Percentiles rank a stretch among this genome's conserved stretches.
Evolutionary conservation across 2,797 vertebrate genomes (phyloP).

Genomic region (Falco naumanni): DNA sequence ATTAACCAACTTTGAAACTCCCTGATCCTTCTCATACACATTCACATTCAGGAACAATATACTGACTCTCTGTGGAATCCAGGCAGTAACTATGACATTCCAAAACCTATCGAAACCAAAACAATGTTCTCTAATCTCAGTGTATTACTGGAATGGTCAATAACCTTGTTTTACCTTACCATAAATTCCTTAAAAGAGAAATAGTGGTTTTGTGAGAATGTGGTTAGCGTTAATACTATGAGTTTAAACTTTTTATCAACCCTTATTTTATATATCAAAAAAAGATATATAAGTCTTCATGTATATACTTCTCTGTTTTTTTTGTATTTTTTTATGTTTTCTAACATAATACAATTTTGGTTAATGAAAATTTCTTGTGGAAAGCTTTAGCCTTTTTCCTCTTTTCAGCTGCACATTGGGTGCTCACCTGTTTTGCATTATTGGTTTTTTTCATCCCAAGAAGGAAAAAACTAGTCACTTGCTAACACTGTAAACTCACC

Average conservation of each 20-base stretch:
- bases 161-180: background rate
- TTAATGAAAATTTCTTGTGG: background rate
- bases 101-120: background rate
- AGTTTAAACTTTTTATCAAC: background rate
- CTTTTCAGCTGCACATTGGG: background rate
- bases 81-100: background rate
- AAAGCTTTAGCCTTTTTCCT: background rate
- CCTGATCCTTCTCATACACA: rapidly evolving
- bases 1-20: background rate
- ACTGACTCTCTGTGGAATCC: background rate
- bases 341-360: background rate
- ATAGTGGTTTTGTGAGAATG: background rate
- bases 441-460: background rate
- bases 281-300: background rate
- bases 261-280: background rate
- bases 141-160: background rate
- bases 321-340: background rate
- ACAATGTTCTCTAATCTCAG: background rate
- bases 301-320: background rate
- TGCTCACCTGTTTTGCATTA: background rate
- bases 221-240: background rate
- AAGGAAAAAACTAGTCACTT: background rate
- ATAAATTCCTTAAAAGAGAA: background rate
- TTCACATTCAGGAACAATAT: background rate
- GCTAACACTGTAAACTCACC: background rate